These are phyloP conservation scores for Octomys mimax DNA, from an alignment of 2,797 vertebrate genomes.

Conservation along the genomic window DNA sequence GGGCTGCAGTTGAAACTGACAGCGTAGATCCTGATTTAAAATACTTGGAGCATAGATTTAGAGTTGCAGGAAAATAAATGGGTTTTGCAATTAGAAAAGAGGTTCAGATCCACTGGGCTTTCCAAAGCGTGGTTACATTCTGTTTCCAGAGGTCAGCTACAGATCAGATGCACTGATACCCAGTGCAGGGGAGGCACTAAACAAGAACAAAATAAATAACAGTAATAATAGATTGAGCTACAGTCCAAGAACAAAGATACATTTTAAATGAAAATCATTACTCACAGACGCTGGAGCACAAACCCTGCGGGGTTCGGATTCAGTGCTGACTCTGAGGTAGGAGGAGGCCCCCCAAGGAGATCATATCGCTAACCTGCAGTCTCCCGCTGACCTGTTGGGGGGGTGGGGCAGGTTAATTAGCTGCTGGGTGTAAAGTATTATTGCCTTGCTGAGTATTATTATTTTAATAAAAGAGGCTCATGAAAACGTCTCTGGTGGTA, in stretches of 20 bases:
- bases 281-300: slow-evolving; percentile 52
- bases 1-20: slow-evolving; percentile 53
- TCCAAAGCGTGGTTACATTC: slow-evolving; percentile 65
- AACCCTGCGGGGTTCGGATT: not conserved
- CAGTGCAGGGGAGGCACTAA: slow-evolving; percentile 11
- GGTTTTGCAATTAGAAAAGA: slow-evolving; percentile 74
- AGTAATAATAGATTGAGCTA: slow-evolving; percentile 67
- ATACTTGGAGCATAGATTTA: slow-evolving; percentile 60
- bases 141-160: slow-evolving; percentile 62
- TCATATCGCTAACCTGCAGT: slow-evolving; percentile 55
- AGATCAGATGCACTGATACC: slow-evolving; percentile 65
- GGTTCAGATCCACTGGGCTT: slow-evolving; percentile 72
- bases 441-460: slow-evolving; percentile 84
- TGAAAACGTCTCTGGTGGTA: slow-evolving; percentile 83
- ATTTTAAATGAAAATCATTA: slow-evolving; percentile 84
- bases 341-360: not conserved
- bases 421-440: slow-evolving; percentile 80
- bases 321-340: slow-evolving; percentile 24
- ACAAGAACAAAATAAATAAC: slow-evolving; percentile 76
- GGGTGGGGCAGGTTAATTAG: slow-evolving; percentile 76
- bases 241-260: slow-evolving; percentile 72
- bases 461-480: slow-evolving; percentile 85
- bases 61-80: slow-evolving; percentile 70
- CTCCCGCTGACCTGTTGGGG: slow-evolving; percentile 68
- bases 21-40: slow-evolving; percentile 73